These are phyloP conservation scores for Tragelaphus imberbis DNA, from an alignment of 2,113 vertebrate genomes.

Conservation along the genomic window DNA sequence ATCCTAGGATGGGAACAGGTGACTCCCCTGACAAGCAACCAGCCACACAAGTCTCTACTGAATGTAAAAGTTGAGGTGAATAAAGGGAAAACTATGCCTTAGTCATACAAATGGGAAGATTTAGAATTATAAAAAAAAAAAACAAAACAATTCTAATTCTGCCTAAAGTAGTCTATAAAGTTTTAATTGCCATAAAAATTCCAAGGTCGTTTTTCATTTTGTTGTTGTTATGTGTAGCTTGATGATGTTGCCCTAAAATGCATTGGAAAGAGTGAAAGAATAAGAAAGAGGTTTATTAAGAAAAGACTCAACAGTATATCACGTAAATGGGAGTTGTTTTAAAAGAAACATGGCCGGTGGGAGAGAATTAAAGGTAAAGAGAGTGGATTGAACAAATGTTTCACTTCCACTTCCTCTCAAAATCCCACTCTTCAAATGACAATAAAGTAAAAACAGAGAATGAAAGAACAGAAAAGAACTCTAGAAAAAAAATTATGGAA, in stretches of 20 bases:
- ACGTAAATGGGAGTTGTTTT: conserved; percentile 70
- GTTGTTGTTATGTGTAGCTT: not conserved
- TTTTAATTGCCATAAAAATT: not conserved
- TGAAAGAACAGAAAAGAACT: not conserved
- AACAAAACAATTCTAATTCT: not conserved
- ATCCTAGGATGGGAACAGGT: not conserved
- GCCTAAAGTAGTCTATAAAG: not conserved
- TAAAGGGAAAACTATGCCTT: not conserved
- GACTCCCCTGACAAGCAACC: not conserved
- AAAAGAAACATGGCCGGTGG: conserved; percentile 61
- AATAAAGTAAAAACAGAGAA: not conserved
- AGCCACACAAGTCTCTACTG: not conserved
- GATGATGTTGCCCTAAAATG: not conserved
- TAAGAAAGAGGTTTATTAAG: not conserved
- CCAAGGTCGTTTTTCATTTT: not conserved
- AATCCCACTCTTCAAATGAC: not conserved
- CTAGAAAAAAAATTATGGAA: not conserved
- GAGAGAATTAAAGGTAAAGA: not conserved
- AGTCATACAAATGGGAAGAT: not conserved
- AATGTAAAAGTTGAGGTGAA: not conserved
- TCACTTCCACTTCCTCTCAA: not conserved
- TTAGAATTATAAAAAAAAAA: not conserved
- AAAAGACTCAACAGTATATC: conserved; percentile 57
- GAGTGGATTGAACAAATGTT: not conserved
- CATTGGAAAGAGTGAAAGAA: not conserved